Conservation (phyloP, 2,797 vertebrate species). For the Meriones psammophilus region DNA sequence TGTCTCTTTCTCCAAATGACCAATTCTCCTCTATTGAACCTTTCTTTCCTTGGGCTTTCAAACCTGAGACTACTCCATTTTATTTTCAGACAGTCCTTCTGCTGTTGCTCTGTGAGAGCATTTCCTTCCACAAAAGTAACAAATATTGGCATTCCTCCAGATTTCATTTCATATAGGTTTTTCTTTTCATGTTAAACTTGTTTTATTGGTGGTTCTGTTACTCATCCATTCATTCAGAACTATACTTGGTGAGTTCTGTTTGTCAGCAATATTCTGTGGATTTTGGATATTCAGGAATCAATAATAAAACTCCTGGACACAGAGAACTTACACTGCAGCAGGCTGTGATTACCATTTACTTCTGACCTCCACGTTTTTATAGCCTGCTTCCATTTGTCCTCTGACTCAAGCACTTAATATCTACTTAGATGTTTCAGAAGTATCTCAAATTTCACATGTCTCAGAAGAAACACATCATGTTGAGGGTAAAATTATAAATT, state of each 20-base stretch:
- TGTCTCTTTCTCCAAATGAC: background rate
- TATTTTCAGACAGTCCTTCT: background rate
- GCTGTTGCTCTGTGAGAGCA: background rate
- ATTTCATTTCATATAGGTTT: constrained; percentile 23
- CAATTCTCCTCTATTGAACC: background rate
- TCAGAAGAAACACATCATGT: background rate
- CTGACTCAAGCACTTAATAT: background rate
- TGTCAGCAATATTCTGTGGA: background rate
- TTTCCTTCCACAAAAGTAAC: background rate
- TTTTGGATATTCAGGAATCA: background rate
- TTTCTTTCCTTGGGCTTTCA: background rate
- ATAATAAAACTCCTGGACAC: background rate
- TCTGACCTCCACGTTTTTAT: background rate
- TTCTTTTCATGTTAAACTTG: constrained; percentile 7
- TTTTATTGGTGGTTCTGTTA: background rate
- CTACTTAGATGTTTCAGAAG: constrained; percentile 44
- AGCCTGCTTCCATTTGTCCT: background rate
- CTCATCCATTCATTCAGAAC: background rate
- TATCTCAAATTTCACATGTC: constrained; percentile 37
- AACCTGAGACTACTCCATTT: background rate
- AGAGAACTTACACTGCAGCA: background rate
- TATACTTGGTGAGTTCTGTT: background rate
- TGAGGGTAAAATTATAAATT: constrained; percentile 32
- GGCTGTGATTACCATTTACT: background rate
- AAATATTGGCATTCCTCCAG: background rate